Evolutionary conservation across 2,113 vertebrate species (phyloP), one percentile per base, ranked within the genome.

Genomic region (Micromys minutus): DNA sequence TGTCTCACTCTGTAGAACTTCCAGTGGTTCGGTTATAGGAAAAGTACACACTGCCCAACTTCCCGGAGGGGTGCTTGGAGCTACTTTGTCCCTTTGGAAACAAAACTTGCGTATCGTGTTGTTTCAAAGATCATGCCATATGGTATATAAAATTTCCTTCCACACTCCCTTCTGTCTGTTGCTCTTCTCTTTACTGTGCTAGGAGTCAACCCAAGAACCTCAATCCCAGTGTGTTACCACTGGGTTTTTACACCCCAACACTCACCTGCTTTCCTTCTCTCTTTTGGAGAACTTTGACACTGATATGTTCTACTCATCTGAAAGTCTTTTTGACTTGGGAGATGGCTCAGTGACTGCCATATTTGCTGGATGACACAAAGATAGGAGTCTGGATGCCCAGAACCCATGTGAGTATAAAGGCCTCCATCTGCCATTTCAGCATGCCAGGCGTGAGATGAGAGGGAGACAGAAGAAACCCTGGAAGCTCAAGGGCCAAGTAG

Each of bases 301-400:
- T 69, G 15, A 88, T 77, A 71, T 76, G 71, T 88, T 76, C 85
- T 39, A 74, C 26, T 91, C 47, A 93, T 86, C 87, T 88, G 42
- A 87, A 97, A 89, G 42, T 13, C 7, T 57, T 93, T 52, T 11
- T 47, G 42, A 22, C 29, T 13, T 67, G 42, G 45, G 63, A 19
- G 83, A 50, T 87, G 84, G 21, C 45, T 87, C 45, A n/a, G 12
- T n/a, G 45, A 7, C 36, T 50, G 13, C 13, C 31, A 50, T 24
- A 12, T 26, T 24, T 86, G 45, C 63, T 69, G 31, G 19, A 36
- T 26, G n/a, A 67, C 21, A n/a, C 2, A 12, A 87, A 21, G 3
- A 69, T 45, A 34, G 31, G 31, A 50, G 10, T 86, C 34, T 67
- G 31, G 17, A 50, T 86, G 9, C 7, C 61, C 19, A 50, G 63